These are phyloP conservation scores for Drosophila murphyi DNA, from an alignment of 1,140 invertebrate genomes.

Conservation along the genomic window DNA sequence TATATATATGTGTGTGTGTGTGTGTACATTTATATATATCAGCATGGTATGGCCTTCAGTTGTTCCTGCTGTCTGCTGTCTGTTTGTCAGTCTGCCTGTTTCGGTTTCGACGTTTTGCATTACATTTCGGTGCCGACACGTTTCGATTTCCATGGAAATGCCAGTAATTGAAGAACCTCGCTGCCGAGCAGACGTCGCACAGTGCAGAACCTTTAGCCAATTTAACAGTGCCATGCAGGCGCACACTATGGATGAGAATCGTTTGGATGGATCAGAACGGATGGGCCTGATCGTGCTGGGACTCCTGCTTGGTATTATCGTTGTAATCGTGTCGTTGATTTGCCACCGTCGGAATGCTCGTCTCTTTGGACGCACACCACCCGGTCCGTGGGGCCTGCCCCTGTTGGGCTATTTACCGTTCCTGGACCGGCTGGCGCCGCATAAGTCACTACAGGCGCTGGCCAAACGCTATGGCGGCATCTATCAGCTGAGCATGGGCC, in stretches of 20 bases:
- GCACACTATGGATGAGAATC: constrained; percentile 34
- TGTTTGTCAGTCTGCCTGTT: neutral
- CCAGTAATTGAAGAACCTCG: constrained; percentile 68
- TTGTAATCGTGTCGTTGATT: constrained; percentile 36
- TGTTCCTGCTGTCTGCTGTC: constrained; percentile 12
- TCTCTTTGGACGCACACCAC: constrained; percentile 85
- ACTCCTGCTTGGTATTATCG: constrained; percentile 37
- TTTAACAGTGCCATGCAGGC: neutral
- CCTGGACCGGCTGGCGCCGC: constrained; percentile 88
- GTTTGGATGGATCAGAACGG: neutral
- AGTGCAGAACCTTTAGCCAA: neutral
- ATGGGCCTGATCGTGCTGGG: constrained; percentile 24
- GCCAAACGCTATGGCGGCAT: constrained; percentile 89
- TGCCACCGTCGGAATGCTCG: constrained; percentile 55
- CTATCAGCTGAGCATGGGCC: constrained; percentile 90
- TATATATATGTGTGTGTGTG: neutral
- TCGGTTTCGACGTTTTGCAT: constrained; percentile 40
- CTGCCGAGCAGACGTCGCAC: constrained; percentile 56
- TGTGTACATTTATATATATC: neutral
- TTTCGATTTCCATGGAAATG: constrained; percentile 66
- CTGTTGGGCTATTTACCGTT: constrained; percentile 91
- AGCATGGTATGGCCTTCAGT: constrained; percentile 8
- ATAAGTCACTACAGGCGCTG: constrained; percentile 88
- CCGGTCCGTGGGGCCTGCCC: constrained; percentile 91
- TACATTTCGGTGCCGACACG: constrained; percentile 49